Base-by-base conservation (phyloP, 2,797 vertebrate species). In the Pogonophryne albipinna region DNA sequence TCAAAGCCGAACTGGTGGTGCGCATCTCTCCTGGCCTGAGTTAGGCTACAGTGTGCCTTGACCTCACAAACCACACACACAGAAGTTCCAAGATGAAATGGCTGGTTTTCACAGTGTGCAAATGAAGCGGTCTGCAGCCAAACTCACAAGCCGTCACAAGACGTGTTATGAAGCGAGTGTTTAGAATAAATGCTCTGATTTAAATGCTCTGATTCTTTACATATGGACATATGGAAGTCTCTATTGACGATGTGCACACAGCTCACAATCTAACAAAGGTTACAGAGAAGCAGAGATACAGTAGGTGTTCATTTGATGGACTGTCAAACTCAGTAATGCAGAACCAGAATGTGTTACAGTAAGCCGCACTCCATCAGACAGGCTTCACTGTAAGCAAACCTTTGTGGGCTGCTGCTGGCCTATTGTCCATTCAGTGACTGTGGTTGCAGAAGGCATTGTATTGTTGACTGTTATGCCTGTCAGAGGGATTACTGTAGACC, bases 191-290 rank as follows among this genome's bases (percentile, higher is more conserved):
- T 64, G 61, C 74, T 70, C 68, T 27, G 78, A 89, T 88, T 89
- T 82, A 72, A 83, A 84, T 64, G 61, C 74, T 70, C 71, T 34
- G 78, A 89, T 88, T 89, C 83, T 85, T 66, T 72, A 61, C 85
- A 83, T 74, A 78, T 66, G 75, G 70, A 20, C 52, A 74, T 87
- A 34, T 38, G 34, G 19, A 38, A 61, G 53, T 49, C 55, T 71
- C 44, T 50, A 17, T 13, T 16, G 34, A 64, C 10, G 17, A 15
- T 46, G 23, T 15, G 57, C 59, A 66, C 11, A 34, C n/a, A 59
- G 67, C 60, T 78, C 74, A 58, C 53, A 19, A 10, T 64, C 58
- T 63, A 60, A 87, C 57, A 64, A 59, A 66, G 66, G 44, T 6
- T 11, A 57, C 67, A 57, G 27, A 65, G 42, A 44, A 16, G 38